A percentile compares a stretch with the other conserved stretches of the same genome.
phyloP scores from a whole-genome alignment of 2,888 invertebrate genomes.

The Hypsopygia costalis region DNA sequence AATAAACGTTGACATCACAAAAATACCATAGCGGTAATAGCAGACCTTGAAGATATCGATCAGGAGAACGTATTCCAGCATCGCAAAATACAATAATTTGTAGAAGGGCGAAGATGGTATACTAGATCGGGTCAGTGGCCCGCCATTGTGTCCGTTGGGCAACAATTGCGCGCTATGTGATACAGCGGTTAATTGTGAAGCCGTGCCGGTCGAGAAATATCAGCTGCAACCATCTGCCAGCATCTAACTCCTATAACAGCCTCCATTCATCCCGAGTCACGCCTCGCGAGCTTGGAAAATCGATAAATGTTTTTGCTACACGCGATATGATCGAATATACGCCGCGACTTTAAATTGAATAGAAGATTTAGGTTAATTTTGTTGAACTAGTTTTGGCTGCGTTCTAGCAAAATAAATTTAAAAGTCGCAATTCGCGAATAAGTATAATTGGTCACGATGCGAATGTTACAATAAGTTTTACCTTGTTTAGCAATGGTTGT shows the following conservation, averaged over 20 bases:
- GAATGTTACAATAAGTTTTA: too few species aligned
- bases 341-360: constrained; percentile 17
- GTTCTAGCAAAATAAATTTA: constrained; percentile 1
- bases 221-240: constrained; percentile 33
- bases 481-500: neutral
- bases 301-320: constrained; percentile 34
- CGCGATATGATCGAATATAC: constrained; percentile 32
- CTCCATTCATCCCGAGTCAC: constrained; percentile 60
- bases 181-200: constrained; percentile 40
- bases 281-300: constrained; percentile 43
- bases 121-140: constrained; percentile 46
- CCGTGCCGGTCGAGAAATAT: constrained; percentile 35
- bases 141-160: constrained; percentile 38
- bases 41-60: neutral
- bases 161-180: constrained; percentile 30
- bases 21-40: too few species aligned
- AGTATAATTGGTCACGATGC: too few species aligned
- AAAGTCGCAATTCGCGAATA: neutral
- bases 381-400: neutral
- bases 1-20: too few species aligned
- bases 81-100: neutral
- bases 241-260: constrained; percentile 23
- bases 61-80: neutral
- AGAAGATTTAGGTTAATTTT: constrained; percentile 5
- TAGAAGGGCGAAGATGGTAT: constrained; percentile 5